Evolutionary conservation across 2,797 vertebrate species (phyloP), one percentile per base, ranked within the genome.

Genomic region (Tamandua tetradactyla): DNA sequence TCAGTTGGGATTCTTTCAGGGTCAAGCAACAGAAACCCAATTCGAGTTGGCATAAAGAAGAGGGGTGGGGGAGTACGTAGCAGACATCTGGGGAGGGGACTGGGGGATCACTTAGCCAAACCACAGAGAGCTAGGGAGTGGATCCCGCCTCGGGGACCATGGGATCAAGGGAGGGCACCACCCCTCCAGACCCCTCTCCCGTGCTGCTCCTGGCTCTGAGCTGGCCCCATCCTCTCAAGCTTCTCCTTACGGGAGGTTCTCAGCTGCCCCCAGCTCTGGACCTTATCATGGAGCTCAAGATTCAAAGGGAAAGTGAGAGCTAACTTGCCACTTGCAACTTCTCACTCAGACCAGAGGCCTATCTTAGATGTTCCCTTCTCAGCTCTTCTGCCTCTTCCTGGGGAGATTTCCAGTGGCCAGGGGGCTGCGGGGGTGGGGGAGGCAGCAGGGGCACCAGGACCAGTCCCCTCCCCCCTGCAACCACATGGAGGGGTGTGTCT

Each of bases 131-230:
- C 40, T n/a, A 84, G 57, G 57, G 14, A 7, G 30, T 20, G 78
- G 35, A 1, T 0, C 30, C 7, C 20, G n/a, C 42, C 55, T 30
- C 14, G 27, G 79, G 22, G 22, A 32, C 6, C 10, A 22, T 3
- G 15, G 57, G 59, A 9, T 75, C 83, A 15, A 14, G 42, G 35
- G n/a, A 35, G 3, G 4, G 9, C 4, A 10, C 1, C 37, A 27
- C 0, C 8, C 30, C 7, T 49, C 30, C 4, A 22, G 22, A 37
- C 1, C 4, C 44, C 57, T 23, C 5, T 15, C 22, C 15, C 4
- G 0, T 49, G 32, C n/a, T 15, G 37, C 5, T 1, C 3, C 44
- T 3, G 12, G 22, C 40, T 64, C 37, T 47, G 69, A 47, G 62
- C 44, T 22, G 11, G 13, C 49, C 49, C 61, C 49, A 0, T 59